Evolutionary conservation across 2,888 invertebrate species (phyloP), one percentile per base, ranked within the genome.

Genomic region (Odontomyia ornata): DNA sequence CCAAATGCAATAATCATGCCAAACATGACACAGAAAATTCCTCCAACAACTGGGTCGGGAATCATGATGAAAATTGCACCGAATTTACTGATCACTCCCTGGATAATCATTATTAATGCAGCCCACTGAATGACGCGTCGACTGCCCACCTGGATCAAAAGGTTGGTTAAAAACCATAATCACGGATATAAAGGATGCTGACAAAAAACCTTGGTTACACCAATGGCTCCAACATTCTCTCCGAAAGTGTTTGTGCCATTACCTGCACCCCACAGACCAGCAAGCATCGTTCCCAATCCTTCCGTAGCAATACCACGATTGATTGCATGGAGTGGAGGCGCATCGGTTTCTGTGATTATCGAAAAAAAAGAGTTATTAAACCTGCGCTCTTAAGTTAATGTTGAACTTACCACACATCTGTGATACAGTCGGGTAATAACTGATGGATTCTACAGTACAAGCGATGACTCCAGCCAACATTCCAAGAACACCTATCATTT

Each of bases 341-440:
- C 91, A 0, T 94, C 92, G 0, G 93, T 95, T 30, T 91, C 93
- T 93, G n/a, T n/a, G 13, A n/a, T 1, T 21, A 62, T 30, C 18
- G 21, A 30, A 62, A 36, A 36, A 13, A 62, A 75, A 1, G 23
- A 28, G n/a, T n/a, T n/a, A n/a, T n/a, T n/a, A n/a, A n/a, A n/a
- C n/a, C n/a, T n/a, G n/a, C n/a, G n/a, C n/a, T n/a, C n/a, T n/a
- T n/a, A n/a, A n/a, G n/a, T n/a, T n/a, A n/a, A n/a, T n/a, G n/a
- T n/a, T n/a, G n/a, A n/a, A 64, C 87, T 85, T 80, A 91, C 92
- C 91, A 80, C 93, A 91, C 93, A 93, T 93, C 84, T 91, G 89
- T 0, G 96, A 94, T 0, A 95, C 95, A n/a, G 95, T 95, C 75
- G 95, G 95, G 86, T 96, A 97, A 85, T 96, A 96, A 82, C 95